Conservation (phyloP, 2,888 invertebrate species). For the Chrysotoxum bicinctum region DNA sequence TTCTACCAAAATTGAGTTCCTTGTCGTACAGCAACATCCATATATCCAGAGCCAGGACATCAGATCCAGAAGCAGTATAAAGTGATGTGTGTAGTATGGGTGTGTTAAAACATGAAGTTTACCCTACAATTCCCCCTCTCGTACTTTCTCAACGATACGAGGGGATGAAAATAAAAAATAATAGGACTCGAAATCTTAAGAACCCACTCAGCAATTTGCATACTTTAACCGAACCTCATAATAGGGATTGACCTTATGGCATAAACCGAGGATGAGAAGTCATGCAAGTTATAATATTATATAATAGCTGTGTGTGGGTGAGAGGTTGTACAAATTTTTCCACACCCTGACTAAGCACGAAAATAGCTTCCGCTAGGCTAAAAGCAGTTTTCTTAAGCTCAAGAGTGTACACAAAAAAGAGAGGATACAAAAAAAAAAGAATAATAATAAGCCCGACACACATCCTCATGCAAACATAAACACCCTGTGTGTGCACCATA, state of each 20-base stretch:
- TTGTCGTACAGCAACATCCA: slow-evolving; percentile 10
- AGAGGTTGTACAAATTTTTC: slow-evolving; percentile 26
- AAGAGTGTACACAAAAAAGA: slow-evolving; percentile 1
- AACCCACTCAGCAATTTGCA: slow-evolving; percentile 72
- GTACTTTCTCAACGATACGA: neutral
- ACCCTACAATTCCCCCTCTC: neutral
- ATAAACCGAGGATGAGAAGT: slow-evolving; percentile 25
- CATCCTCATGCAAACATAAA: slow-evolving; percentile 56
- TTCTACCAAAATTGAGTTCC: slow-evolving; percentile 66
- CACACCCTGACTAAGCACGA: slow-evolving; percentile 68
- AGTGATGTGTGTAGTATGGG: neutral
- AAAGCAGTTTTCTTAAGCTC: slow-evolving; percentile 64
- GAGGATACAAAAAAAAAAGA: neutral
- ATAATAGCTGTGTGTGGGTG: neutral
- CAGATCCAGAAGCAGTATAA: neutral
- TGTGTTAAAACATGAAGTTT: slow-evolving; percentile 17
- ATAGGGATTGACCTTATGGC: slow-evolving; percentile 69
- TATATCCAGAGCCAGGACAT: slow-evolving; percentile 8
- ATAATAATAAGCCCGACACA: slow-evolving; percentile 32
- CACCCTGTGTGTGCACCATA: slow-evolving; percentile 65
- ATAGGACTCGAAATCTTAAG: slow-evolving; percentile 68
- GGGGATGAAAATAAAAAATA: slow-evolving; percentile 59
- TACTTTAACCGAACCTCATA: slow-evolving; percentile 61
- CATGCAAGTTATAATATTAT: slow-evolving; percentile 25
- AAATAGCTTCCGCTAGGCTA: slow-evolving; percentile 73